These are phyloP conservation scores for Chelonoidis abingdonii DNA, from an alignment of 2,113 vertebrate genomes.

Conservation along the genomic window DNA sequence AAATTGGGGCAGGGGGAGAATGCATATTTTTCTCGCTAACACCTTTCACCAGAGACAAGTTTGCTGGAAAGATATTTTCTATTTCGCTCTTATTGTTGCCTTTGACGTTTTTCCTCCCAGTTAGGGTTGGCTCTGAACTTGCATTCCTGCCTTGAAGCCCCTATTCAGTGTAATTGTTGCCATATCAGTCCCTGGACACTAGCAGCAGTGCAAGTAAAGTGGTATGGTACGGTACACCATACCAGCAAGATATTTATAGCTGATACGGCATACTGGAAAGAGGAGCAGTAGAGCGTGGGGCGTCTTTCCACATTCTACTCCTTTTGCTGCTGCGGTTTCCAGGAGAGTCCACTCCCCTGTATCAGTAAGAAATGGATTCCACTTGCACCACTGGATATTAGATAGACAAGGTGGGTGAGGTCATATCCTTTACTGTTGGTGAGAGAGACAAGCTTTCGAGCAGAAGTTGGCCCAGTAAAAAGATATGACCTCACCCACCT, in stretches of 20 bases:
- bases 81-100: constrained; percentile 38
- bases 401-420: neutral
- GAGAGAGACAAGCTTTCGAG: neutral
- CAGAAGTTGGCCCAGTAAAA: neutral
- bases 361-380: too few relatives aligned
- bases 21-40: neutral
- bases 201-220: too few relatives aligned
- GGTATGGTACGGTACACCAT: too few relatives aligned
- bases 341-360: too few relatives aligned
- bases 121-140: neutral
- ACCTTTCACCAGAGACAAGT: constrained; percentile 31
- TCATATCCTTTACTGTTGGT: neutral
- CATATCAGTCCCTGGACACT: neutral
- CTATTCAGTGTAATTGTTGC: neutral
- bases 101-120: constrained; percentile 23
- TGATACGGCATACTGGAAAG: too few relatives aligned
- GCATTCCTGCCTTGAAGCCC: constrained; percentile 42
- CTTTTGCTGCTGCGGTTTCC: too few relatives aligned
- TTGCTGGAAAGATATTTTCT: neutral
- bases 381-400: neutral
- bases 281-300: too few relatives aligned
- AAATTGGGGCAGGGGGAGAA: neutral
- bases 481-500: neutral
- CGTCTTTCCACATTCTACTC: too few relatives aligned
- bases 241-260: too few relatives aligned